Evolutionary conservation across 2,113 vertebrate genomes (phyloP).

Genomic region (Elanus axillaris): DNA sequence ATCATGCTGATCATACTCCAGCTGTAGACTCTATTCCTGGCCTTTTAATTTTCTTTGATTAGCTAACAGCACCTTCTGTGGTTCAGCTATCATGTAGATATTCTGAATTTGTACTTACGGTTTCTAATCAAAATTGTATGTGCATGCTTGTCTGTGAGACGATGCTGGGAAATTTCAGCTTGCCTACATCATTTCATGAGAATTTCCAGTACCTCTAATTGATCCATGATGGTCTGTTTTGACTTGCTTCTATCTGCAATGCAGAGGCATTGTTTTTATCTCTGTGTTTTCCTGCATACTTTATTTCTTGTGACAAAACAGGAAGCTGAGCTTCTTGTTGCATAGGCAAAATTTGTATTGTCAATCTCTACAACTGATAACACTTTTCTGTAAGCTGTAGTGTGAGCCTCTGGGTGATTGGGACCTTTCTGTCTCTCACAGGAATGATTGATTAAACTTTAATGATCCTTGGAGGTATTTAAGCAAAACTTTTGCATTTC

Average conservation of each 20-base stretch:
- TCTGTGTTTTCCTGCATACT: background rate
- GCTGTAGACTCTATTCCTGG: conserved; percentile 18
- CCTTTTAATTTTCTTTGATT: conserved; percentile 52
- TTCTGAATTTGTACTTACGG: background rate
- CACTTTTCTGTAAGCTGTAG: background rate
- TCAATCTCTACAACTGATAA: background rate
- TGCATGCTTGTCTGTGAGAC: background rate
- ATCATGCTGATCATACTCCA: conserved; percentile 14
- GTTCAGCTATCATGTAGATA: background rate
- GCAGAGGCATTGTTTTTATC: conserved; percentile 1
- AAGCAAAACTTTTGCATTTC: background rate
- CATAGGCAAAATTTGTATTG: background rate
- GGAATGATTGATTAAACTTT: background rate
- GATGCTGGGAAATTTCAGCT: conserved; percentile 41
- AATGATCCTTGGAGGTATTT: background rate
- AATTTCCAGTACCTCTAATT: conserved; percentile 49
- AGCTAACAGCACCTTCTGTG: conserved; percentile 43
- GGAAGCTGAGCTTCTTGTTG: background rate
- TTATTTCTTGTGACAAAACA: background rate
- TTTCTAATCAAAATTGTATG: conserved; percentile 48
- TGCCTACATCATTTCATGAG: conserved; percentile 5
- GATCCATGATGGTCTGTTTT: conserved; percentile 39
- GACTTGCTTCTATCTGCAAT: background rate
- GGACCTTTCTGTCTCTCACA: background rate
- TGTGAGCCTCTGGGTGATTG: background rate